Evolutionary conservation across 2,888 invertebrate species (phyloP), one percentile per base, ranked within the genome.

Genomic region (Hydroisotoma schaefferi): DNA sequence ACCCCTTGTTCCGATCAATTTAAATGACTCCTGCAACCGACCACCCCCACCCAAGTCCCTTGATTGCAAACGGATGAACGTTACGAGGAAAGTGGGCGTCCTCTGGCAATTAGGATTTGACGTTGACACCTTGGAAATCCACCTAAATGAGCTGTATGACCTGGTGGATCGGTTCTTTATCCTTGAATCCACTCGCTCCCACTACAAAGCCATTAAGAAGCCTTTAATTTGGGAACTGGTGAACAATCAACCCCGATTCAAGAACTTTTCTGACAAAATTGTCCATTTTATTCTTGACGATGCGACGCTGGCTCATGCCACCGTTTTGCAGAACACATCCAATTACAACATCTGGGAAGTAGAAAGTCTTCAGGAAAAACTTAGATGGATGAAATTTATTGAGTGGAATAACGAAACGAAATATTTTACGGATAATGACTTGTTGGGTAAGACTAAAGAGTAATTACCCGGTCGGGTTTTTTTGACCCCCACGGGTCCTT

Each of bases 91-190:
- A 54, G 49, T 65, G 46, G 61, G 57, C 1, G 23, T 61, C 1
- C 55, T 61, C 2, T 23, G 59, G 12, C 59, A 65, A 12, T 57
- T 63, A 18, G 61, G 61, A 2, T 67, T 63, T 51, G 63, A 67
- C 27, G 61, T 59, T 10, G 63, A 67, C 43, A 47, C 37, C 0
- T 26, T 67, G 23, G 66, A 67, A 61, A 55, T 63, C 5, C 52
- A 67, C 22, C 47, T 67, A 6, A 52, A 63, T 25, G 66, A 67
- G 37, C n/a, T 63, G 47, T 49, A 61, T 49, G 58, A 29, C 20
- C 27, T 67, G 6, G 63, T 67, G 1, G 66, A 63, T 46, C 20
- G 44, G 1, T 67, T 67, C 29, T 67, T 67, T 20, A 25, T 67
- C 1, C 37, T 59, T 2, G 66, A 67, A 38, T 53, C 63, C 1